Evolutionary conservation across 1,140 invertebrate genomes (phyloP).

Genomic region (Drosophila grimshawi): DNA sequence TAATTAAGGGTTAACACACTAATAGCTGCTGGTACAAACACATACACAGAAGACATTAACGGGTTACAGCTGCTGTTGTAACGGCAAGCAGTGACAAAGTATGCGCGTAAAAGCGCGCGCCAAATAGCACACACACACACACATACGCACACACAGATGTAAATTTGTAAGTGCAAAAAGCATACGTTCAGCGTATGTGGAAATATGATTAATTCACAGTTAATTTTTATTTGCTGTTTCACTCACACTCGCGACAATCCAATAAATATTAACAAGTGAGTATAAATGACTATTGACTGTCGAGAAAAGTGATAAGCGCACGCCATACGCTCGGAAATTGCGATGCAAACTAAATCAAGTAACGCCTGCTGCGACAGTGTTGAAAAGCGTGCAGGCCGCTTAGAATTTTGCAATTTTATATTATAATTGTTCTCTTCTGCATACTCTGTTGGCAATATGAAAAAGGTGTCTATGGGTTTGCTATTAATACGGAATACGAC

Average conservation of each 20-base stretch:
- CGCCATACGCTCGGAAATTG: background rate
- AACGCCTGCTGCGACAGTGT: slow-evolving; percentile 8
- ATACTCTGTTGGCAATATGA: background rate
- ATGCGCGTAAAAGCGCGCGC: background rate
- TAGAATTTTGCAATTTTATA: background rate
- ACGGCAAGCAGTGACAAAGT: background rate
- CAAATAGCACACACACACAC: background rate
- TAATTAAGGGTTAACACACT: background rate
- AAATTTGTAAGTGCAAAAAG: background rate
- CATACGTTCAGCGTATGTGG: background rate
- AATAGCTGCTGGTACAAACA: slow-evolving; percentile 8
- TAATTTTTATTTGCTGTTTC: background rate
- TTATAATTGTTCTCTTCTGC: background rate
- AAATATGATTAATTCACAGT: background rate
- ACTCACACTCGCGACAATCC: background rate
- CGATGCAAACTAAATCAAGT: slow-evolving; percentile 1
- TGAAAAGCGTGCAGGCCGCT: background rate
- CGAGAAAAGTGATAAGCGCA: background rate
- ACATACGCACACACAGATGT: slow-evolving; percentile 1
- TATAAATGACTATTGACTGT: background rate
- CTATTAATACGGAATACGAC: background rate
- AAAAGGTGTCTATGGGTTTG: background rate
- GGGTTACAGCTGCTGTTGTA: slow-evolving; percentile 23
- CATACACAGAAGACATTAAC: slow-evolving; percentile 2
- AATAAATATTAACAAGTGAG: background rate